Conservation (phyloP, 2,113 vertebrate species). For the Scopus umbretta region DNA sequence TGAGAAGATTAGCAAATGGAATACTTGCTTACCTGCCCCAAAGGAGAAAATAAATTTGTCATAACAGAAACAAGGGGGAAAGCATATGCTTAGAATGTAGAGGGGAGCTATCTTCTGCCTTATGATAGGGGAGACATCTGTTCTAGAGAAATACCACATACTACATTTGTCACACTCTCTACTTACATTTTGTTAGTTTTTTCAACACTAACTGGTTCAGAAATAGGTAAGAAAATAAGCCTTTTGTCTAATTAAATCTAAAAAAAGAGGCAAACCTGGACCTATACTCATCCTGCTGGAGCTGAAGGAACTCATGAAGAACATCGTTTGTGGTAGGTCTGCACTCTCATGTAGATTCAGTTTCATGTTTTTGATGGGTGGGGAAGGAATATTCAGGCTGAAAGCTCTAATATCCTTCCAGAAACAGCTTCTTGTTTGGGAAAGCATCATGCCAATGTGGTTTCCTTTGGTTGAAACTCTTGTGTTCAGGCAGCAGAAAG, state of each 20-base stretch:
- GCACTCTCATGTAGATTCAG: not conserved
- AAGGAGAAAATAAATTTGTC: not conserved
- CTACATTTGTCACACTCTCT: not conserved
- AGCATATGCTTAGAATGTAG: not conserved
- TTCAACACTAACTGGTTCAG: not conserved
- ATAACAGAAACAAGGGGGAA: not conserved
- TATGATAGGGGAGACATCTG: not conserved
- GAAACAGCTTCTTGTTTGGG: not conserved
- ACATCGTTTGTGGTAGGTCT: not conserved
- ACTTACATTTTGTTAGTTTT: not conserved
- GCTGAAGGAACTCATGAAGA: not conserved
- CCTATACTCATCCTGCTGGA: fast-evolving
- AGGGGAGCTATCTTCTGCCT: not conserved
- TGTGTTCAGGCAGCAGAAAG: not conserved
- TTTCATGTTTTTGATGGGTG: not conserved
- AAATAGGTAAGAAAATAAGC: not conserved
- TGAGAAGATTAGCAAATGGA: not conserved
- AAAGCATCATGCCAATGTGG: fast-evolving
- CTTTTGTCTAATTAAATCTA: not conserved
- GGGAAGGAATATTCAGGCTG: not conserved
- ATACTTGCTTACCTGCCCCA: not conserved
- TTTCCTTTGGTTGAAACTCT: not conserved
- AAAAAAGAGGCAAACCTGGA: not conserved
- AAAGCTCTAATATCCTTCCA: not conserved
- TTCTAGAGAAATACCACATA: not conserved